Evolutionary conservation across 2,888 invertebrate genomes (phyloP).

Genomic region (Aquatica leii): DNA sequence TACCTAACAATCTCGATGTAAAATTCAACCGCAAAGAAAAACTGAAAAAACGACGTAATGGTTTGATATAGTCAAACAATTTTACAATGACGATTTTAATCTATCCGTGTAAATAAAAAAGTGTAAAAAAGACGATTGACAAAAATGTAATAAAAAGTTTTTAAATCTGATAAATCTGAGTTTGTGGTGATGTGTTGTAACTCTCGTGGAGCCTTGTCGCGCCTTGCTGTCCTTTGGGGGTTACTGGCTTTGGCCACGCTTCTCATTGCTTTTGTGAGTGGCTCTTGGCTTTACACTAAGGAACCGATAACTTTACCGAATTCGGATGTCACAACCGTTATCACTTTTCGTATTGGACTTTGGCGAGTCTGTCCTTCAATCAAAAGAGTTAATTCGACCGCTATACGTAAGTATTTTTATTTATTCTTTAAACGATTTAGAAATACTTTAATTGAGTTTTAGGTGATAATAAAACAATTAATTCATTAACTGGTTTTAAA

Average conservation of each 20-base stretch:
- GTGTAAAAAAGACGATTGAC: slow-evolving; percentile 12
- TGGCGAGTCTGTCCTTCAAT: slow-evolving; percentile 63
- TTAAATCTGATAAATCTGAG: slow-evolving; percentile 36
- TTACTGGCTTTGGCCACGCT: slow-evolving; percentile 59
- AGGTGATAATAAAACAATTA: too few species aligned
- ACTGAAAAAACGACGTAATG: neutral
- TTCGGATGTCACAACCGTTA: slow-evolving; percentile 58
- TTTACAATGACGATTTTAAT: neutral
- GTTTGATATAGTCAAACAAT: neutral
- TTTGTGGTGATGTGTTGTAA: slow-evolving; percentile 56
- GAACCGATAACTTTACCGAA: slow-evolving; percentile 61
- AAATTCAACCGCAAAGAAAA: neutral
- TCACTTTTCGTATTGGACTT: slow-evolving; percentile 63
- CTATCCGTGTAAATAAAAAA: neutral
- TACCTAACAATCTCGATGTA: neutral
- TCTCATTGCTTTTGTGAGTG: slow-evolving; percentile 62
- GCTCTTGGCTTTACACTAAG: slow-evolving; percentile 63
- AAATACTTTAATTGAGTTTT: too few species aligned
- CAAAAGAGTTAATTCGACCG: slow-evolving; percentile 57
- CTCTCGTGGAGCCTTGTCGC: slow-evolving; percentile 57
- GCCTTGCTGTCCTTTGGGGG: slow-evolving; percentile 62
- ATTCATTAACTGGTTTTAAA: too few species aligned
- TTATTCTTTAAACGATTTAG: neutral
- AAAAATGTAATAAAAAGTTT: slow-evolving; percentile 32
- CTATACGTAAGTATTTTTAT: slow-evolving; percentile 58